Evolutionary conservation across 2,113 vertebrate species (phyloP), one percentile per base, ranked within the genome.

Genomic region (Rana temporaria): DNA sequence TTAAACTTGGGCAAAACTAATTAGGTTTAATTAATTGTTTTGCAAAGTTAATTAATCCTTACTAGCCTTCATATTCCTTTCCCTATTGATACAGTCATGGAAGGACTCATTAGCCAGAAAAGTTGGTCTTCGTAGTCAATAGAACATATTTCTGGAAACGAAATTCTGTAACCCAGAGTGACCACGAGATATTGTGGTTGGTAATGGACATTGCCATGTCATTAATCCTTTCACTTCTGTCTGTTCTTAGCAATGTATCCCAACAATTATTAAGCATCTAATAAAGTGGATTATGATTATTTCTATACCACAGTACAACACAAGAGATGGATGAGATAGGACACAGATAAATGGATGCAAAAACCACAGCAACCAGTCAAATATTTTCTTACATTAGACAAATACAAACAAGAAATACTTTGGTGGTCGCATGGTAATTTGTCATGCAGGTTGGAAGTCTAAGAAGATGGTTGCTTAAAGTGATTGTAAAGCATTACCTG

Each of bases 11-110:
- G 55, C 22, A 11, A 57, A 75, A 57, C 72, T 62, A 57, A 75
- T 75, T 75, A 75, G 20, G 30, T 75, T 62, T 22, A 75, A 75
- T 75, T 75, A 38, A 75, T 75, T 75, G 32, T 75, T 75, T 75
- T 75, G 30, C 56, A 17, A 20, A 74, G 34, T 62, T 19, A 75
- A 75, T 75, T 62, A 60, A 75, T 62, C 32, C 72, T 75, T 42
- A 6, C 7, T 57, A 32, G n/a, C 60, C 19, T 75, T 62, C 26
- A 16, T 73, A 34, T 73, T 73, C 55, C n/a, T 75, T 60, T 62
- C 15, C n/a, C 34, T 75, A 24, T 75, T 75, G 32, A 42, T 34
- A 75, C 56, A 60, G 32, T 34, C 60, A 75, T 62, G 42, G 4
- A 18, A 14, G 18, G 32, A 32, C 42, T 62, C n/a, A n/a, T 20